phyloP scores from a whole-genome alignment of 2,113 vertebrate genomes.

The Oryctolagus cuniculus region mOryCun1.1 NC_091447.1:13822001-13822500 shows the following conservation, averaged over 20 bases:
- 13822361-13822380: no score
- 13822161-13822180: not conserved
- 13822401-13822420: not conserved
- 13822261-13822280: not conserved
- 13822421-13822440: conserved; percentile 71
- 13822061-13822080: conserved; percentile 43
- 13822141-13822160: not conserved
- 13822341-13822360: accelerated
- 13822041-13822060: not conserved
- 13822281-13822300: not conserved
- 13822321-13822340: not conserved
- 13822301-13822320: not conserved
- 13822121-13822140: not conserved
- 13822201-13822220: not conserved
- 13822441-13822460: conserved; percentile 93
- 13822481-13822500: conserved; percentile 90
- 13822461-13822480: conserved; percentile 91
- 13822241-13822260: not conserved
- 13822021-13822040: not conserved
- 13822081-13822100: not conserved
- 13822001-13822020: not conserved
- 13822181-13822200: not conserved
- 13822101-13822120: not conserved
- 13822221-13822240: not conserved
- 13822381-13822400: not conserved